phyloP scores from a whole-genome alignment of 2,888 invertebrate genomes.

The Hydraecia micacea region DNA sequence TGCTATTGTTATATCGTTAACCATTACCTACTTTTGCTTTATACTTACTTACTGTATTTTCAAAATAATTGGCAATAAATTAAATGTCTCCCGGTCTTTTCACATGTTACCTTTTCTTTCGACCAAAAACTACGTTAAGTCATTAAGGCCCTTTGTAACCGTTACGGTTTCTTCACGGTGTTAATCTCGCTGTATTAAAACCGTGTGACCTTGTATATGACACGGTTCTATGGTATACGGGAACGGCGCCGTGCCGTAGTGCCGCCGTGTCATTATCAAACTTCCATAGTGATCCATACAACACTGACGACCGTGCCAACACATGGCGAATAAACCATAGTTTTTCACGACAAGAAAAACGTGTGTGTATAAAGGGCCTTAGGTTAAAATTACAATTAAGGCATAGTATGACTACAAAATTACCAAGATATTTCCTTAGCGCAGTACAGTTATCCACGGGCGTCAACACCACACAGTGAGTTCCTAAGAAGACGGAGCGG shows the following conservation, averaged over 20 bases:
- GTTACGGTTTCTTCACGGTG: neutral
- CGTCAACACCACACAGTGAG: constrained; percentile 89
- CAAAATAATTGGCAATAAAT: constrained; percentile 8
- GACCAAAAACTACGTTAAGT: neutral
- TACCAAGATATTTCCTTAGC: constrained; percentile 80
- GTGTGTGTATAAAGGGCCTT: neutral
- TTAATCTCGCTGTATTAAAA: neutral
- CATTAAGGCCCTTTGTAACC: neutral
- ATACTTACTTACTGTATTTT: constrained; percentile 11
- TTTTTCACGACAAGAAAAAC: neutral
- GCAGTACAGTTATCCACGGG: constrained; percentile 86
- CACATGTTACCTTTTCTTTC: neutral
- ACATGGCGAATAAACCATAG: neutral
- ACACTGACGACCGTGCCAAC: neutral
- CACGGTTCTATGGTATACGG: neutral
- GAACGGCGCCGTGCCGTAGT: neutral
- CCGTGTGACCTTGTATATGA: too few relatives aligned
- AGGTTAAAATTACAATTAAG: neutral
- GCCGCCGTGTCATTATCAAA: neutral
- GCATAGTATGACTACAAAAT: neutral
- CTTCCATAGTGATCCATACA: neutral
- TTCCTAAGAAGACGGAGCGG: constrained; percentile 57
- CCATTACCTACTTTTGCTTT: constrained; percentile 20
- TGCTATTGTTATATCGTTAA: constrained; percentile 28
- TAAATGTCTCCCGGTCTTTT: neutral